Evolutionary conservation across 2,113 vertebrate genomes (phyloP).

Genomic region (Trogon surrucura): DNA sequence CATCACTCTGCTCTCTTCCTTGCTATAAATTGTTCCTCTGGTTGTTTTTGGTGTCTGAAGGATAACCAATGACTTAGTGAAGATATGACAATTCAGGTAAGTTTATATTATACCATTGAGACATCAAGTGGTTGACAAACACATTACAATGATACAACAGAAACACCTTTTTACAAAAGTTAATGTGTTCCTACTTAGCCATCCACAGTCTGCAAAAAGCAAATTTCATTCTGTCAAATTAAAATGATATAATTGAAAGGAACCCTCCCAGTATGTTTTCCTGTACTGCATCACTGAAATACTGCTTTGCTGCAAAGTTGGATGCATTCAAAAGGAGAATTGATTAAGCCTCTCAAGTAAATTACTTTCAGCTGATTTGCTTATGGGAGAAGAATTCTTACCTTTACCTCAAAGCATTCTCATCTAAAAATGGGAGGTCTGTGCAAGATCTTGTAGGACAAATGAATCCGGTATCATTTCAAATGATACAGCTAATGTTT

Average conservation of each 20-base stretch:
- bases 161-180: not conserved
- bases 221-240: not conserved
- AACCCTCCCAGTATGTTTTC: not conserved
- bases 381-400: not conserved
- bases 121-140: not conserved
- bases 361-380: slow-evolving; percentile 32
- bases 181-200: not conserved
- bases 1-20: not conserved
- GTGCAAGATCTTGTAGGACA: not conserved
- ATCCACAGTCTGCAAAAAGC: not conserved
- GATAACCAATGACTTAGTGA: not conserved
- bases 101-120: not conserved
- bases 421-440: not conserved
- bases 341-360: slow-evolving; percentile 43
- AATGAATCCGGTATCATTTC: not conserved
- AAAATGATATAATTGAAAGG: not conserved
- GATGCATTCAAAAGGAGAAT: slow-evolving; percentile 10
- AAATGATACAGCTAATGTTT: not conserved
- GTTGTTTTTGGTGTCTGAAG: not conserved
- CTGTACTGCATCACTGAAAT: slow-evolving; percentile 2
- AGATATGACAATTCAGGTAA: not conserved
- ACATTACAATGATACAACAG: not conserved
- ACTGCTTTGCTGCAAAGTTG: not conserved
- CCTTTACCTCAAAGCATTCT: not conserved
- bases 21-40: not conserved